Base-by-base conservation (phyloP, 2,888 invertebrate genomes). In the Zaprionus obscuricornis region DNA sequence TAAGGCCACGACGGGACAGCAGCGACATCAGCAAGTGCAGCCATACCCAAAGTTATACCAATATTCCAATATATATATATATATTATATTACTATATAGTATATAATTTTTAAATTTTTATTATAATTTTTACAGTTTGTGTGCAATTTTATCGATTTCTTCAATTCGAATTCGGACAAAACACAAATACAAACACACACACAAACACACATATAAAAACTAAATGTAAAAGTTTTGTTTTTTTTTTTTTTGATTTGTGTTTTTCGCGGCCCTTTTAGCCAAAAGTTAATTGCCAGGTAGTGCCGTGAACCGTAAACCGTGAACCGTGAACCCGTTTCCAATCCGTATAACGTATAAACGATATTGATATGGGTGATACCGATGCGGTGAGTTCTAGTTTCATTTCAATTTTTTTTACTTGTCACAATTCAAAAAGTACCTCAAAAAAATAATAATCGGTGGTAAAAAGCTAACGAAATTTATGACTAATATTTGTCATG, bases 101-200 rank as follows among this genome's bases (percentile, higher is more conserved):
- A 59, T 51, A 52, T 33, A 46, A 22, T 54, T n/a, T n/a, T 71
- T 74, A 66, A 74, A 66, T 52, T 47, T 49, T 24, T 50, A 31
- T n/a, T 26, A 54, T 20, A 27, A n/a, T 24, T 36, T 52, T 66
- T 18, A 50, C 17, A 40, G 42, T 36, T 42, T 58, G 26, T 43
- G 40, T 59, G 81, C 67, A 74, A 72, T 86, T 84, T 70, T 74
- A 84, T 82, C 72, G 85, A 84, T 85, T 66, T 13, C 14, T 7
- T 13, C 16, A 39, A 31, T 37, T 59, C 51, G 34, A 65, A 58
- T 31, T 22, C n/a, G 45, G 37, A 7, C 29, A 40, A n/a, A n/a
- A n/a, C n/a, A n/a, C n/a, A n/a, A n/a, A n/a, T n/a, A n/a, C n/a
- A n/a, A n/a, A n/a, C n/a, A n/a, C n/a, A n/a, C n/a, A n/a, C n/a